Evolutionary conservation across 2,113 vertebrate genomes (phyloP).

Genomic region (Ciconia stormi): DNA sequence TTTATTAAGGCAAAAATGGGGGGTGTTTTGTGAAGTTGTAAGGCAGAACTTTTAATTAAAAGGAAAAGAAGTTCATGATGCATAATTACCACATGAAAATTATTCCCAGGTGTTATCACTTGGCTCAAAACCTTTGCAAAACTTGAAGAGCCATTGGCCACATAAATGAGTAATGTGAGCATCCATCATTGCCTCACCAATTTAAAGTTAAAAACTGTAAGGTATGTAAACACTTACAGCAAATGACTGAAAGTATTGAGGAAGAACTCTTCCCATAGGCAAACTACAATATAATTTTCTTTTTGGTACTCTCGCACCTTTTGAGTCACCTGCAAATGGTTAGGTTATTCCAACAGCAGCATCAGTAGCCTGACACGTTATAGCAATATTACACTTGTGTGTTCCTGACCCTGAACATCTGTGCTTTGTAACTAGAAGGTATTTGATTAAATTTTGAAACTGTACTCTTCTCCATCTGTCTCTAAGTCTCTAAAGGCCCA

Average conservation of each 20-base stretch:
- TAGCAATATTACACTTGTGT: constrained; percentile 4
- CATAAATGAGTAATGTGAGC: neutral
- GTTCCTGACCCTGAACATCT: constrained; percentile 50
- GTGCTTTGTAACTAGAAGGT: neutral
- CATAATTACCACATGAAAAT: neutral
- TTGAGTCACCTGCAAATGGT: constrained; percentile 35
- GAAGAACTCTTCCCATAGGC: neutral
- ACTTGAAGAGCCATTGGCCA: neutral
- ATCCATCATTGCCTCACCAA: neutral
- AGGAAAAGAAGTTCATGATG: neutral
- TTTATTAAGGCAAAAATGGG: neutral
- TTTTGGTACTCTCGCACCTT: neutral
- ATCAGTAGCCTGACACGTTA: constrained; percentile 4
- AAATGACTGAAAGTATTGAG: neutral
- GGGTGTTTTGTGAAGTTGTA: neutral
- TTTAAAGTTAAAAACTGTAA: neutral
- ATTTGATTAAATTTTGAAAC: constrained; percentile 57
- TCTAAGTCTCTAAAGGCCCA: constrained; percentile 1
- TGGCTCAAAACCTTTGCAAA: neutral
- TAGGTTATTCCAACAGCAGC: neutral
- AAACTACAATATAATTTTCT: neutral
- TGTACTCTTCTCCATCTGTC: constrained; percentile 29
- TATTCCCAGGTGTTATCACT: constrained; percentile 10
- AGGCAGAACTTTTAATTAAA: neutral
- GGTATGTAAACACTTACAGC: neutral